These are phyloP conservation scores for Synodontis membranacea DNA, from an alignment of 2,113 vertebrate genomes.

Conservation along the genomic window DNA sequence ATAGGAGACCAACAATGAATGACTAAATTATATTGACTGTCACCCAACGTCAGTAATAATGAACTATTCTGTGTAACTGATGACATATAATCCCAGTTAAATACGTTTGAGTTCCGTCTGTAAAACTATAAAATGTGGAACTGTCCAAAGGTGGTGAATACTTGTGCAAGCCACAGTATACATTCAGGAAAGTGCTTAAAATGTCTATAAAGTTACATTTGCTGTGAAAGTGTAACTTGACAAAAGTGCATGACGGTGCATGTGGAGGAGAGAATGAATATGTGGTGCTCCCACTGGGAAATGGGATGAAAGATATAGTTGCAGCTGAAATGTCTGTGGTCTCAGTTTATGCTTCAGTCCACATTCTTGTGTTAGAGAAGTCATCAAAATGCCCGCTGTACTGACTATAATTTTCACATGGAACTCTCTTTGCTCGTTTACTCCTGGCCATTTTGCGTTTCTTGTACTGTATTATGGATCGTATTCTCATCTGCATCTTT, in stretches of 20 bases:
- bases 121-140: neutral
- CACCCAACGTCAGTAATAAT: too few species aligned
- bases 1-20: too few species aligned
- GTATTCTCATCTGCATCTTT: neutral
- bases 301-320: neutral
- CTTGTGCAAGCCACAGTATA: neutral
- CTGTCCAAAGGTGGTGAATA: neutral
- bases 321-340: constrained; percentile 1
- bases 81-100: neutral
- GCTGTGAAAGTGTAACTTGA: constrained; percentile 12
- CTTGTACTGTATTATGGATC: neutral
- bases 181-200: neutral
- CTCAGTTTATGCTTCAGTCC: constrained; percentile 16
- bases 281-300: constrained; percentile 28
- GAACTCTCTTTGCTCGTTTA: neutral
- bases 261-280: constrained; percentile 17
- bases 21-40: too few species aligned
- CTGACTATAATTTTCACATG: neutral
- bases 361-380: neutral
- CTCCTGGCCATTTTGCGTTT: neutral
- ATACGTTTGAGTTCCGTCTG: neutral
- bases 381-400: neutral
- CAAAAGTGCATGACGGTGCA: neutral
- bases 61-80: too few species aligned
- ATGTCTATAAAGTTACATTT: constrained; percentile 12